Percentiles rank a stretch among this genome's conserved stretches.
Conservation (phyloP, 2,888 invertebrate genomes). For the Cerastis rubricosa region DNA sequence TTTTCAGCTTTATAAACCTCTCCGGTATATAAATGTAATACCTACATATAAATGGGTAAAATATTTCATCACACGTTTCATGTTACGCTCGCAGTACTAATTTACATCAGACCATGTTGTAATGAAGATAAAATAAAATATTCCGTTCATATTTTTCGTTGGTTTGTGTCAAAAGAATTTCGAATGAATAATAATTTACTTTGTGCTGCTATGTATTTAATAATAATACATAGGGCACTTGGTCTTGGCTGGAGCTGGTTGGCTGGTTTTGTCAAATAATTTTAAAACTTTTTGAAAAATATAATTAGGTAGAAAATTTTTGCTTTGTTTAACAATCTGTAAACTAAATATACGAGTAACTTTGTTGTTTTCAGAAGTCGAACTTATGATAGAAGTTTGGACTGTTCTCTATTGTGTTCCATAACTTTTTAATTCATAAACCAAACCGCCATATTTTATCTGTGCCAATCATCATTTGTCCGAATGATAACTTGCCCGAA, state of each 20-base stretch:
- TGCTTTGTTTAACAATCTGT: neutral
- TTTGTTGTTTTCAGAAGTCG: neutral
- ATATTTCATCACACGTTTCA: slow-evolving; percentile 55
- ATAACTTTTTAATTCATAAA: no score
- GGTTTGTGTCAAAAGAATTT: neutral
- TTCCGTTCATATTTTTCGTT: slow-evolving; percentile 5
- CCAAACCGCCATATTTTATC: no score
- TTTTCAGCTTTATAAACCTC: slow-evolving; percentile 37
- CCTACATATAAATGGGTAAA: slow-evolving; percentile 34
- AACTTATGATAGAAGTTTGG: neutral
- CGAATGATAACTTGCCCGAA: no score
- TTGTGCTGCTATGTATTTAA: neutral
- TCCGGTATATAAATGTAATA: slow-evolving; percentile 20
- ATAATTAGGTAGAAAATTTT: neutral
- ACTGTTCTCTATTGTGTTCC: no score
- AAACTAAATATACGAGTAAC: neutral
- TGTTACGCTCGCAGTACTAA: slow-evolving; percentile 45
- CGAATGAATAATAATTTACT: neutral
- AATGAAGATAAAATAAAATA: slow-evolving; percentile 37
- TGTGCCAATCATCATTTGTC: no score
- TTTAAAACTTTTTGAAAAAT: neutral
- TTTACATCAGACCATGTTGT: slow-evolving; percentile 37
- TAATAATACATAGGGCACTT: neutral
- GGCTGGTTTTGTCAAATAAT: neutral
- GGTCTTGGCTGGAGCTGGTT: no score